Percentiles rank a stretch among this genome's conserved stretches.
phyloP scores from a whole-genome alignment of 2,113 vertebrate genomes.

The Sinocyclocheilus maitianheensis region DNA sequence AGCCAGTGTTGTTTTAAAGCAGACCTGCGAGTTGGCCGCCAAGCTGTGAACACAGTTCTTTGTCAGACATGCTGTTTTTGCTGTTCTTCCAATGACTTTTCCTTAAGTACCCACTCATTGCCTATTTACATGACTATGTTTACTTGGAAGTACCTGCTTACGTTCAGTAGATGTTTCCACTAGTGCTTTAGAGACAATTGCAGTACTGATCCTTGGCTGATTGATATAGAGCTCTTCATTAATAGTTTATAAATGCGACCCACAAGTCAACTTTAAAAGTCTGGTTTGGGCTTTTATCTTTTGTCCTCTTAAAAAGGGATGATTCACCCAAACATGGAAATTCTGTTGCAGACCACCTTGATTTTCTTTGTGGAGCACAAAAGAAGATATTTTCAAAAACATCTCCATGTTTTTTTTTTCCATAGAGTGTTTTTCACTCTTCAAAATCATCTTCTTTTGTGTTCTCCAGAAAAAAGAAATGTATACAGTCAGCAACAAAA shows the following conservation, averaged over 20 bases:
- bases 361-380: neutral
- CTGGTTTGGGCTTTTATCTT: neutral
- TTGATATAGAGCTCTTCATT: neutral
- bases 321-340: neutral
- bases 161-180: conserved; percentile 48
- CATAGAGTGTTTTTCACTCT: neutral
- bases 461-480: neutral
- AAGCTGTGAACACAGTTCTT: neutral
- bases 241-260: neutral
- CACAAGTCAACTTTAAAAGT: neutral
- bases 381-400: neutral
- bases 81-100: conserved; percentile 11
- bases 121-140: conserved; percentile 15
- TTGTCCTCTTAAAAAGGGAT: neutral
- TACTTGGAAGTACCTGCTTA: conserved; percentile 21
- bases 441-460: neutral
- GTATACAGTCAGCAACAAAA: neutral
- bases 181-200: conserved; percentile 39
- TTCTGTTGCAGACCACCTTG: neutral
- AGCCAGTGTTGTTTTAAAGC: conserved; percentile 37
- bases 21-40: conserved; percentile 17
- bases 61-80: conserved; percentile 23
- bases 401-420: neutral
- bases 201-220: neutral
- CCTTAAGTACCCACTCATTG: conserved; percentile 3